Conservation (phyloP, 37 sponge, comb jelly and placozoan species). For the Diacarnus erythraeanus region DNA sequence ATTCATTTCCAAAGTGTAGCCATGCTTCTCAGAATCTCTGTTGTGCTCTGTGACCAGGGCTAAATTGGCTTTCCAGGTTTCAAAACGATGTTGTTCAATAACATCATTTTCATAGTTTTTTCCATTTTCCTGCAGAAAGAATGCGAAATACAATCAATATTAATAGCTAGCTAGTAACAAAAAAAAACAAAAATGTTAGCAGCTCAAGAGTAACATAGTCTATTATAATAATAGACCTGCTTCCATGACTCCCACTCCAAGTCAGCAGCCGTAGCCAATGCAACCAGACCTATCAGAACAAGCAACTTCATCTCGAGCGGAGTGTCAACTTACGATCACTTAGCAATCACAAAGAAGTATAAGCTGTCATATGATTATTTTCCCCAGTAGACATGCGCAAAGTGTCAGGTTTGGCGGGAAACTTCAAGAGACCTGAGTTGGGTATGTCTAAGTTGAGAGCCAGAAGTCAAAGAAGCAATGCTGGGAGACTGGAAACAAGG, state of each 20-base stretch:
- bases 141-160: no score
- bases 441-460: neutral
- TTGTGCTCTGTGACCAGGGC: conserved; percentile 55
- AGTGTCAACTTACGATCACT: neutral
- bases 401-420: no score
- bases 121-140: conserved; percentile 23
- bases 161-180: neutral
- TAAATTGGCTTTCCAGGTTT: conserved; percentile 52
- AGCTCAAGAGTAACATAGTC: neutral
- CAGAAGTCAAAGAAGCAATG: neutral
- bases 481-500: neutral
- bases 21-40: conserved; percentile 28
- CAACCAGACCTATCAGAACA: conserved; percentile 24
- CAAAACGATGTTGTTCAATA: conserved; percentile 31
- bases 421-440: no score
- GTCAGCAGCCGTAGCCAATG: conserved; percentile 20
- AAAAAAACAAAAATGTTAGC: no score
- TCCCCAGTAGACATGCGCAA: no score
- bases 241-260: conserved; percentile 63
- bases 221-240: conserved; percentile 6
- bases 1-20: conserved; percentile 62
- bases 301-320: conserved; percentile 45
- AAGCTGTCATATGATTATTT: no score
- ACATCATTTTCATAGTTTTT: conserved; percentile 27
- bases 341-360: neutral